Conservation (phyloP, 2,888 invertebrate genomes). For the Melanchra persicariae region DNA sequence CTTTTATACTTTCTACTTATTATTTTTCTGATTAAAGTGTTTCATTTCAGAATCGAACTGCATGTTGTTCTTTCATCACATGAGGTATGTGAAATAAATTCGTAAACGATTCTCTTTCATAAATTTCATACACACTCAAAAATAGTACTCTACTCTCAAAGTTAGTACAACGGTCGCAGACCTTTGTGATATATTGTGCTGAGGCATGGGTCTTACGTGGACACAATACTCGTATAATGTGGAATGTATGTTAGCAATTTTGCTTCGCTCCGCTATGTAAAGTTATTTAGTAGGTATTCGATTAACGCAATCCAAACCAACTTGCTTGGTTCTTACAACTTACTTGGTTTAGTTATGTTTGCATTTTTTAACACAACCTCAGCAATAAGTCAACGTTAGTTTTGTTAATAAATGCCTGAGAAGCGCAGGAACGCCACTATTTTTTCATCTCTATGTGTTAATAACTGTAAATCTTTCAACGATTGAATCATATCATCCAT, state of each 20-base stretch:
- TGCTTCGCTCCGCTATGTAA: neutral
- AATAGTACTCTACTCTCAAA: neutral
- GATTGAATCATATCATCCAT: too few species aligned
- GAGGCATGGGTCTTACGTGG: constrained; percentile 12
- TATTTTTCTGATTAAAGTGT: neutral
- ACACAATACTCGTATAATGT: constrained; percentile 24
- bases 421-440: too few species aligned
- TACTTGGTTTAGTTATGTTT: too few species aligned
- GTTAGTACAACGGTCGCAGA: neutral
- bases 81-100: constrained; percentile 17
- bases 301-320: too few species aligned
- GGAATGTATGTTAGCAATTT: neutral
- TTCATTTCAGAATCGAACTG: neutral
- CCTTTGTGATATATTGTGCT: constrained; percentile 29
- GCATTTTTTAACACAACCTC: too few species aligned
- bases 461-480: too few species aligned
- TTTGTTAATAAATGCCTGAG: too few species aligned
- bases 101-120: constrained; percentile 17
- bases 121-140: constrained; percentile 9
- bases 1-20: neutral
- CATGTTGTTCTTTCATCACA: constrained; percentile 17
- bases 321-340: too few species aligned
- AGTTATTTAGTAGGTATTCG: too few species aligned
- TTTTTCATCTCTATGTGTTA: too few species aligned
- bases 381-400: too few species aligned